Evolutionary conservation across 2,113 vertebrate genomes (phyloP), one percentile per base, ranked within the genome.

Genomic region (Gopherus flavomarginatus): DNA sequence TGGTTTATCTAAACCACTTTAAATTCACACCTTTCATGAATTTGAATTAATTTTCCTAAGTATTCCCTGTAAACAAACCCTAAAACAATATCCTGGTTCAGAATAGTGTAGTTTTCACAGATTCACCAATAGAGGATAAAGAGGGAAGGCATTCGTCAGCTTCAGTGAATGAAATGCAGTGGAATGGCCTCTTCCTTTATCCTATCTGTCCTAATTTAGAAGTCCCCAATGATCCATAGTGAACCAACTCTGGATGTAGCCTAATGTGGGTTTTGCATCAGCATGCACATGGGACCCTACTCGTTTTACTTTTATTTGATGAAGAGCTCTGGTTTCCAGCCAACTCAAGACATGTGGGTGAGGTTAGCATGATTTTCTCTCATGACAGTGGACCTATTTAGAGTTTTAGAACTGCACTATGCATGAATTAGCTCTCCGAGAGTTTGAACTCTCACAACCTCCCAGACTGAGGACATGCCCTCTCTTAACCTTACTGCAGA

Each of bases 361-460:
- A 31, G 42, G 42, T 44, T 80, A 47, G 12, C 47, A 47, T 11
- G 44, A 44, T 27, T 44, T 47, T 94, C 93, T 88, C 86, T 92
- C 50, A n/a, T 89, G 49, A 95, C 78, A 50, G 57, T 7, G 13
- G 87, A 91, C 53, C 52, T 89, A 27, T 94, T 94, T 86, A 87
- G 0, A 1, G 31, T 57, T 42, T 87, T 94, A 94, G 62, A 95
- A 94, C 92, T 62, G 11, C 77, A 92, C 90, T 94, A 85, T 62
- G 13, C 11, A 88, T 81, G n/a, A 52, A 89, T 81, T 91, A 97
- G 72, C 89, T 72, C 53, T 94, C 56, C 47, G 90, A 47, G 4
- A 75, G 11, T 27, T 65, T 90, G 89, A 97, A 85, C 87, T 92
- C 81, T 85, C 65, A 44, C 31, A 88, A 54, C 57, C n/a, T 93